These are phyloP conservation scores for Campylomormyrus numenius DNA, from an alignment of 2,113 vertebrate genomes.

Conservation along the genomic window DNA sequence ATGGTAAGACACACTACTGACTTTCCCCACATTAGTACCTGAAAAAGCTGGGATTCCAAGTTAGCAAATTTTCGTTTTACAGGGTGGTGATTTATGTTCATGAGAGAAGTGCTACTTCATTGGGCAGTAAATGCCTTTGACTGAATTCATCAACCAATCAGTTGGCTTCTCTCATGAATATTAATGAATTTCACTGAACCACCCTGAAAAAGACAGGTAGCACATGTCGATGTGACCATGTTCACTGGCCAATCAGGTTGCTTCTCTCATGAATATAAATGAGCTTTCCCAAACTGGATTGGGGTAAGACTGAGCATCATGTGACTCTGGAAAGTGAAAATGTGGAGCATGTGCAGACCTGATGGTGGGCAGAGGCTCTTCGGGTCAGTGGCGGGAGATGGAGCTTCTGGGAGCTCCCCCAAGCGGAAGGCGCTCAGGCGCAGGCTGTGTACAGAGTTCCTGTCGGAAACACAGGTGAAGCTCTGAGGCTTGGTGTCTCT, in stretches of 20 bases:
- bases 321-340: not conserved
- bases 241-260: not conserved
- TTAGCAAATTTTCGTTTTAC: too few species aligned
- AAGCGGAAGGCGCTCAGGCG: constrained; percentile 53
- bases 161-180: too few species aligned
- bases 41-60: not conserved
- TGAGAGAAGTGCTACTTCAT: not conserved
- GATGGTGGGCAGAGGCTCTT: not conserved
- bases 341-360: not conserved
- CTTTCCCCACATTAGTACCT: not conserved
- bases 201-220: too few species aligned
- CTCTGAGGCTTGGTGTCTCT: not conserved
- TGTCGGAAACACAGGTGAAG: constrained; percentile 42
- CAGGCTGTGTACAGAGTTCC: constrained; percentile 78
- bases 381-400: not conserved
- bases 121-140: not conserved
- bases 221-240: not conserved
- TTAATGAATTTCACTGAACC: too few species aligned
- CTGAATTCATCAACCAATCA: not conserved
- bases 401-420: constrained; percentile 40
- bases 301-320: not conserved
- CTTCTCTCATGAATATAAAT: not conserved
- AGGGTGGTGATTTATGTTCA: not conserved
- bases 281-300: not conserved
- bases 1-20: not conserved